These are phyloP conservation scores for Cebidichthys violaceus DNA, from an alignment of 2,113 vertebrate species.

Conservation along the genomic window DNA sequence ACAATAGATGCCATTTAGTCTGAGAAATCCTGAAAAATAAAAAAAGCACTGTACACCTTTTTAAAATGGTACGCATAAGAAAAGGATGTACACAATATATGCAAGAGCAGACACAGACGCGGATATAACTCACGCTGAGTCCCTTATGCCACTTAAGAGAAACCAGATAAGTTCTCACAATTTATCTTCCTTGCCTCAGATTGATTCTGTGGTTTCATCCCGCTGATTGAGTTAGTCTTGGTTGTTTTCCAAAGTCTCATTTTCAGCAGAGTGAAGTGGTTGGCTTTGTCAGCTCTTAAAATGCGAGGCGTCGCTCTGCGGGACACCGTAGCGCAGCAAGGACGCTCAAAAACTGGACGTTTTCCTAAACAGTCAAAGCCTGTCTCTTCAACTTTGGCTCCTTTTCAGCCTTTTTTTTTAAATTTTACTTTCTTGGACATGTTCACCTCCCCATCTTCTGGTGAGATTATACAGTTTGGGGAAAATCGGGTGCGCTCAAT, in stretches of 20 bases:
- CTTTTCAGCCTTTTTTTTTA: not conserved
- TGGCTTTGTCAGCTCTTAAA: constrained; percentile 8
- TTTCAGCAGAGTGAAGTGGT: constrained; percentile 12
- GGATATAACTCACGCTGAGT: not conserved
- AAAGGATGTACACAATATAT: not conserved
- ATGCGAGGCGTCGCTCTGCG: constrained; percentile 18
- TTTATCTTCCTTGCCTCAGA: not conserved
- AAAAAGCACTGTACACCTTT: not conserved
- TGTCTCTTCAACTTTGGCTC: constrained; percentile 7
- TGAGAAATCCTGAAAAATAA: not conserved
- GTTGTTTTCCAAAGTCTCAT: constrained; percentile 18
- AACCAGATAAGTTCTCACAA: not conserved
- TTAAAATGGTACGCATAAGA: not conserved
- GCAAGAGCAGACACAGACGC: not conserved
- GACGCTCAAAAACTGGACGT: not conserved
- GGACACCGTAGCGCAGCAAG: not conserved
- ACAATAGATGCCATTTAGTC: constrained; percentile 17
- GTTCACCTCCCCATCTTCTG: constrained; percentile 6
- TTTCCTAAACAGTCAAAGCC: not conserved
- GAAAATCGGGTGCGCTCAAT: constrained; percentile 23
- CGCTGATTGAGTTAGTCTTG: constrained; percentile 8
- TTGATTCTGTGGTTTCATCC: constrained; percentile 4
- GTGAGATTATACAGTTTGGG: not conserved
- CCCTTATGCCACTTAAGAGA: not conserved
- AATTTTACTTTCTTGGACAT: not conserved